phyloP scores from a whole-genome alignment of 2,797 vertebrate species.

The Salarias fasciatus region DNA sequence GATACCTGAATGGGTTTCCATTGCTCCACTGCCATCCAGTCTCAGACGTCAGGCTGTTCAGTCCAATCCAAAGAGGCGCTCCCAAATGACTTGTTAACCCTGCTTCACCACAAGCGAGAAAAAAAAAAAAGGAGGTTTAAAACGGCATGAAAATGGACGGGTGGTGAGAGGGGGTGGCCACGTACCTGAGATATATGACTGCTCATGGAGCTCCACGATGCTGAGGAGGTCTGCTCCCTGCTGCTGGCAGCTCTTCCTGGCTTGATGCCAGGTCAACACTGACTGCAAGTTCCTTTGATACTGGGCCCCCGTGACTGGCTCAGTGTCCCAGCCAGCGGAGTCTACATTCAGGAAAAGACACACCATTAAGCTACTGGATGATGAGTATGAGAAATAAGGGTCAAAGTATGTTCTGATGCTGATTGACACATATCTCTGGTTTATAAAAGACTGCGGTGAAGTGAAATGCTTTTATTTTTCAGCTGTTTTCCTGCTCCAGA shows the following conservation, averaged over 20 bases:
- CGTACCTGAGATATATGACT: conserved; percentile 92
- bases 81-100: conserved; percentile 84
- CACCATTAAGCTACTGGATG: too few relatives aligned
- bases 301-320: conserved; percentile 87
- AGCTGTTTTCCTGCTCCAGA: conserved; percentile 67
- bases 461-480: conserved; percentile 54
- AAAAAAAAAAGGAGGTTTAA: background rate
- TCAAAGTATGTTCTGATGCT: background rate
- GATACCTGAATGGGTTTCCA: conserved; percentile 90
- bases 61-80: conserved; percentile 91
- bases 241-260: conserved; percentile 92
- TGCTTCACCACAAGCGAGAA: conserved; percentile 68
- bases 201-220: conserved; percentile 91
- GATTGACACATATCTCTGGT: background rate
- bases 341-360: conserved; percentile 65
- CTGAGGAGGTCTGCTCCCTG: conserved; percentile 91
- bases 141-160: background rate
- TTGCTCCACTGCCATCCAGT: conserved; percentile 95
- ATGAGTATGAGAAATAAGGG: background rate
- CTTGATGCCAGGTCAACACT: conserved; percentile 92
- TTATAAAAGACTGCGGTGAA: conserved; percentile 19
- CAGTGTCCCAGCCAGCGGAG: conserved; percentile 84
- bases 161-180: background rate
- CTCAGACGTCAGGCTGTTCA: conserved; percentile 91
- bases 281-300: conserved; percentile 90